Evolutionary conservation across 2,888 invertebrate genomes (phyloP).

Genomic region (Epinotia demarniana): DNA sequence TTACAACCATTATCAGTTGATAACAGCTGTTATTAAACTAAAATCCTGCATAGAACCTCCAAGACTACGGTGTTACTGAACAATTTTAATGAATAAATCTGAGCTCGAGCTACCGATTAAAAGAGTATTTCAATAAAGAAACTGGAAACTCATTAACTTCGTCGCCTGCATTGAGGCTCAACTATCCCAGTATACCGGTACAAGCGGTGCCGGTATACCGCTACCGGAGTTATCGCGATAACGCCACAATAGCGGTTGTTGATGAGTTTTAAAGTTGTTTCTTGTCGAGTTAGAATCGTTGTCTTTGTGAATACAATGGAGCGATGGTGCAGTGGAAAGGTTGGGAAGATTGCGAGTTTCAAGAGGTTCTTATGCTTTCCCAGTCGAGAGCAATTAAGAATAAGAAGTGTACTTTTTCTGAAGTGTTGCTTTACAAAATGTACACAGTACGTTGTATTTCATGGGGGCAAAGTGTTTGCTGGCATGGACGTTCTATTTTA

Average conservation of each 20-base stretch:
- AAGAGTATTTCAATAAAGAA: slow-evolving; percentile 26
- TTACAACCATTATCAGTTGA: no score
- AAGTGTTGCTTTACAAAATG: background rate
- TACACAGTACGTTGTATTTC: background rate
- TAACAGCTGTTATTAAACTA: background rate
- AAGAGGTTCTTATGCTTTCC: background rate
- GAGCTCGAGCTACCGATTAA: slow-evolving; percentile 15
- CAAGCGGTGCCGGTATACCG: slow-evolving; percentile 6
- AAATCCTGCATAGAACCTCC: background rate
- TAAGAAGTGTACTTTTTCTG: background rate
- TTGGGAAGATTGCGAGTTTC: slow-evolving; percentile 7
- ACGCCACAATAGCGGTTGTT: slow-evolving; percentile 13
- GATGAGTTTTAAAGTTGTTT: slow-evolving; percentile 31
- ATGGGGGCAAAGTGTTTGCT: no score
- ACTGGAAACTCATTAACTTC: slow-evolving; percentile 25
- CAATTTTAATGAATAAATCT: slow-evolving; percentile 33
- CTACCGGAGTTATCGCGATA: slow-evolving; percentile 16
- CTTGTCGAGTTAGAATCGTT: slow-evolving; percentile 22
- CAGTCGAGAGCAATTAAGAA: background rate
- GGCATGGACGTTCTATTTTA: no score
- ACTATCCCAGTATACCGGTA: slow-evolving; percentile 32
- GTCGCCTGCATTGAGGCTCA: slow-evolving; percentile 25
- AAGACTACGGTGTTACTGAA: slow-evolving; percentile 5
- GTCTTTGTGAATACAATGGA: slow-evolving; percentile 10
- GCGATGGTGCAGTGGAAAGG: slow-evolving; percentile 4